A percentile compares a stretch with the other conserved stretches of the same genome.
Conservation (phyloP, 2,888 invertebrate species). For the Onchidella celtica region DNA sequence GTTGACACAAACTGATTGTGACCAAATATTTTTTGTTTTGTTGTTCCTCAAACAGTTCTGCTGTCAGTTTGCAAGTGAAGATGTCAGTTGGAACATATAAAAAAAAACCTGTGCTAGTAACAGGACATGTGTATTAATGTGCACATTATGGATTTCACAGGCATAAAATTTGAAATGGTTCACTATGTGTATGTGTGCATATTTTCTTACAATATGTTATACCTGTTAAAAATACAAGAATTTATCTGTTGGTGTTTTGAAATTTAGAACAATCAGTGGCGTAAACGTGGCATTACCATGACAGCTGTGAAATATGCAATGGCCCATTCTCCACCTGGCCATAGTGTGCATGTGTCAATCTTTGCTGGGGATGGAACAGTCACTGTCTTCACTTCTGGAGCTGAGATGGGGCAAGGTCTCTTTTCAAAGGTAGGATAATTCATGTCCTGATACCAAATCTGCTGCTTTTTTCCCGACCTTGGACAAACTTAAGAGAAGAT, state of each 20-base stretch:
- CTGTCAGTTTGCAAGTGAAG: no score
- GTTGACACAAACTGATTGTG: no score
- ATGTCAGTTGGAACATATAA: no score
- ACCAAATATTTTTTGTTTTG: no score
- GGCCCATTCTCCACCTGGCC: constrained; percentile 61
- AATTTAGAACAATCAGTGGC: constrained; percentile 87
- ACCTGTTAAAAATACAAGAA: not conserved
- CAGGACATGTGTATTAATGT: no score
- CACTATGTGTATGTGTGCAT: not conserved
- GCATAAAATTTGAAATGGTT: not conserved
- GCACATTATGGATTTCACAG: no score
- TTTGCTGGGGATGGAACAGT: constrained; percentile 81
- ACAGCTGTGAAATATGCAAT: constrained; percentile 86
- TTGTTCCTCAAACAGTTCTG: no score
- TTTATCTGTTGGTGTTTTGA: not conserved
- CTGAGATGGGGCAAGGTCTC: constrained; percentile 87
- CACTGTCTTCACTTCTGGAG: constrained; percentile 83
- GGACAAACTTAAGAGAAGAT: no score
- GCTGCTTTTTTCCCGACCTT: no score
- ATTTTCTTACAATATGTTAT: not conserved
- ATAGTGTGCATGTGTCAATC: constrained; percentile 78
- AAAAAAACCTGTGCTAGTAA: no score
- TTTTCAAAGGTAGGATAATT: constrained; percentile 85
- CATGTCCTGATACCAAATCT: no score
- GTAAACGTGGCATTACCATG: constrained; percentile 85